These are phyloP conservation scores for Tachina fera DNA, from an alignment of 2,888 invertebrate species.

Conservation along the genomic window DNA sequence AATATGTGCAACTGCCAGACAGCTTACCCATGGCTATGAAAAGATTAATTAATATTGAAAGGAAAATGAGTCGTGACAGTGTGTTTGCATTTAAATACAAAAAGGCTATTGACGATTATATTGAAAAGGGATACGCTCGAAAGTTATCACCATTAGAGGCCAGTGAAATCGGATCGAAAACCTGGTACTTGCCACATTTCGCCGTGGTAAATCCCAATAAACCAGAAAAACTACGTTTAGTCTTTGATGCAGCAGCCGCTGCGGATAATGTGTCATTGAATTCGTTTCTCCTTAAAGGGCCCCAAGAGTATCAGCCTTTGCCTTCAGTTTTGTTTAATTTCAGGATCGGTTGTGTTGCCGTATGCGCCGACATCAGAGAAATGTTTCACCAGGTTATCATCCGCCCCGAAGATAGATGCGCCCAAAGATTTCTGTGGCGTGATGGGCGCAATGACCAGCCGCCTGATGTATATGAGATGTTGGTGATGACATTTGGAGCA, in stretches of 20 bases:
- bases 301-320: slow-evolving; percentile 24
- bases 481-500: slow-evolving; percentile 44
- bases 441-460: background rate
- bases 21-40: too few species aligned
- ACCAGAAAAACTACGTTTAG: slow-evolving; percentile 11
- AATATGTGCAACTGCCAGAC: too few species aligned
- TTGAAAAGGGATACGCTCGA: too few species aligned
- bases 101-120: too few species aligned
- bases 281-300: slow-evolving; percentile 27
- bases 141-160: too few species aligned
- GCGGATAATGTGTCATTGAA: slow-evolving; percentile 20
- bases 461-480: slow-evolving; percentile 22
- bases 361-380: slow-evolving; percentile 28
- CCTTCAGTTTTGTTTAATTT: slow-evolving; percentile 39
- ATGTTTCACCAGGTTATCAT: slow-evolving; percentile 31
- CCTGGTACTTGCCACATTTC: too few species aligned
- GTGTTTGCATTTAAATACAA: too few species aligned
- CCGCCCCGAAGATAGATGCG: background rate
- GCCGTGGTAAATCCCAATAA: slow-evolving; percentile 11
- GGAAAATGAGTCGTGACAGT: too few species aligned
- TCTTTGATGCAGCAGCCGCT: slow-evolving; percentile 9
- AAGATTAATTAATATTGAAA: too few species aligned
- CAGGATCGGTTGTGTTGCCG: slow-evolving; percentile 18
- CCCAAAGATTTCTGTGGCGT: background rate
- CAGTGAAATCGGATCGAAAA: too few species aligned